Evolutionary conservation across 2,888 invertebrate genomes (phyloP).

Genomic region (Caenorhabditis doughertyi): DNA sequence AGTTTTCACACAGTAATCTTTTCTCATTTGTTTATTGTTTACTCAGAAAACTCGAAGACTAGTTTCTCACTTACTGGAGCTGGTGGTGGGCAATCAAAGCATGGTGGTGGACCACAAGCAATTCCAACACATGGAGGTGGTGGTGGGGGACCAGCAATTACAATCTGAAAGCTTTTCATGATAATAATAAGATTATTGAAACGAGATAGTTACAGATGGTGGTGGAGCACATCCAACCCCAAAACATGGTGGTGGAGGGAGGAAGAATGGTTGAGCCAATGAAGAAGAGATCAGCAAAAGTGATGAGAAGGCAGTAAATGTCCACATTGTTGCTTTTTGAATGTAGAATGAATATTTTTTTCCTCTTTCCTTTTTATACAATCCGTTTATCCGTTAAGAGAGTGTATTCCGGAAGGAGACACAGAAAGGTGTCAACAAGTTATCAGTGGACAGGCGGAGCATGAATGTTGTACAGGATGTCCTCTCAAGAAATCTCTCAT

Average conservation of each 20-base stretch:
- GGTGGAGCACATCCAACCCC: conserved; percentile 34
- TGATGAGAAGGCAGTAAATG: conserved; percentile 27
- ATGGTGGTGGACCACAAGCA: conserved; percentile 42
- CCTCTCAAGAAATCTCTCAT: conserved; percentile 55
- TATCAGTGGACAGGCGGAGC: conserved; percentile 53
- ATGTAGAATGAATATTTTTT: conserved; percentile 21
- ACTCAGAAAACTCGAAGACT: not conserved
- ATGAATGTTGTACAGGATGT: conserved; percentile 54
- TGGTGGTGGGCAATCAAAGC: conserved; percentile 52
- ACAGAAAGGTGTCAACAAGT: conserved; percentile 43
- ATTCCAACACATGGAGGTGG: conserved; percentile 51
- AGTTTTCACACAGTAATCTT: no score
- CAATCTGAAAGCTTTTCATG: conserved; percentile 9
- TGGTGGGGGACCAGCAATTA: conserved; percentile 32
- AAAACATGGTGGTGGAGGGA: conserved; percentile 48
- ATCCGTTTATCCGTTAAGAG: conserved; percentile 14
- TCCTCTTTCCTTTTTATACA: conserved; percentile 39
- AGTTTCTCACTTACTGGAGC: conserved; percentile 20
- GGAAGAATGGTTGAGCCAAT: conserved; percentile 40
- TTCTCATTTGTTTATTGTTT: no score
- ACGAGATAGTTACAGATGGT: conserved; percentile 18
- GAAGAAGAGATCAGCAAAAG: conserved; percentile 35
- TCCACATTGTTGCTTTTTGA: conserved; percentile 16
- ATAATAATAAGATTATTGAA: not conserved
- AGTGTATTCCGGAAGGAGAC: conserved; percentile 41